Evolutionary conservation across 2,888 invertebrate species (phyloP).

Genomic region (Drosophila greeni): DNA sequence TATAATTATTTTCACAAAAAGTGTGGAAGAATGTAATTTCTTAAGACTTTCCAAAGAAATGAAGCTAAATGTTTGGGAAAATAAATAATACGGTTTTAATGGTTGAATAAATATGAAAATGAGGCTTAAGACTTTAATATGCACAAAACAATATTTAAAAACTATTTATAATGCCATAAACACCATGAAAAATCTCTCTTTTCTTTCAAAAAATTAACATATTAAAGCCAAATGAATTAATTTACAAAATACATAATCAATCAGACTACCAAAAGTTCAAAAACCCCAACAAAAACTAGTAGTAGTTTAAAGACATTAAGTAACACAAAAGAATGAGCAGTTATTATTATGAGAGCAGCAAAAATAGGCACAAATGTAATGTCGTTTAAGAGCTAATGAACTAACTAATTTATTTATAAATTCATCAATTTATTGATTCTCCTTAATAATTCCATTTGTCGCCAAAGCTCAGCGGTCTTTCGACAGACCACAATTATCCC

Average conservation of each 20-base stretch:
- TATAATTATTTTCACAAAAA: neutral
- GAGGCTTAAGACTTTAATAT: neutral
- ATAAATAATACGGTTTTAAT: neutral
- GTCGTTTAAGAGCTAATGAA: neutral
- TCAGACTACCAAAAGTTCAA: too few relatives aligned
- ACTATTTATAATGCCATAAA: neutral
- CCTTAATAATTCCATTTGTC: constrained; percentile 14
- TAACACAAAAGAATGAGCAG: neutral
- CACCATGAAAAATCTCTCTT: neutral
- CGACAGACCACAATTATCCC: constrained; percentile 17
- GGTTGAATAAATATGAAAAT: neutral
- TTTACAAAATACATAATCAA: neutral
- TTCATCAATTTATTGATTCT: neutral
- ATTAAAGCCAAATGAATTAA: neutral
- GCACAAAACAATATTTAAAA: neutral
- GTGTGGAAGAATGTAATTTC: fast-evolving
- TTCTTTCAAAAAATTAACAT: neutral
- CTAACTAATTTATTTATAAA: neutral
- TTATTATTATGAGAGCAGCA: neutral
- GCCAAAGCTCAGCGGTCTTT: constrained; percentile 16
- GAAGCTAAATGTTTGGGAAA: neutral
- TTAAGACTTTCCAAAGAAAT: neutral
- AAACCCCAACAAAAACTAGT: neutral
- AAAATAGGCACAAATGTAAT: neutral
- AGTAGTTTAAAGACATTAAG: neutral